These are phyloP conservation scores for Zoanthus sociatus DNA, from an alignment of 92 coral and sea anemone species.

Conservation along the genomic window DNA sequence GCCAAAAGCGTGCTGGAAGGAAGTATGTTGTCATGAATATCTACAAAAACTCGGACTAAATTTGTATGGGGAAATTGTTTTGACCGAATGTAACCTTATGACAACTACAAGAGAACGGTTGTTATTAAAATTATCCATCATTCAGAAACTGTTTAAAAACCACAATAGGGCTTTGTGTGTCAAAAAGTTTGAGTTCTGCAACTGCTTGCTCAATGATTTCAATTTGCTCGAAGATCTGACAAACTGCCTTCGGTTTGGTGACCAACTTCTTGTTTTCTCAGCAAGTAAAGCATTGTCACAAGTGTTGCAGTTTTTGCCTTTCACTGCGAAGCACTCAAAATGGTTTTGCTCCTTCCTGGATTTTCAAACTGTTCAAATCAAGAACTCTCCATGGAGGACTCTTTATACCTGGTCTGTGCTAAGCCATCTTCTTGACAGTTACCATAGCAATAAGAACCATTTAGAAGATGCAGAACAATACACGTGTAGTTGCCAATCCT, in stretches of 20 bases:
- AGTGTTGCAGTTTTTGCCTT: constrained; percentile 32
- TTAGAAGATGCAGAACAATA: background rate
- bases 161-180: constrained; percentile 39
- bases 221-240: constrained; percentile 46
- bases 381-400: constrained; percentile 56
- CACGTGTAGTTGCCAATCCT: background rate
- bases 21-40: constrained; percentile 1
- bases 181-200: constrained; percentile 46
- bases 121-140: constrained; percentile 61
- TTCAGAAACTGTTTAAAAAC: constrained; percentile 50
- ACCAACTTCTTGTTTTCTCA: constrained; percentile 74
- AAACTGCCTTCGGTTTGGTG: constrained; percentile 35
- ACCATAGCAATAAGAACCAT: background rate
- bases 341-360: constrained; percentile 29
- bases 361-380: constrained; percentile 13
- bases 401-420: constrained; percentile 61
- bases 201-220: constrained; percentile 33
- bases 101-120: constrained; percentile 27
- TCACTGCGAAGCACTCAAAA: background rate
- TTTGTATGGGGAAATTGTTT: background rate
- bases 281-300: constrained; percentile 67
- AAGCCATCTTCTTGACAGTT: constrained; percentile 35
- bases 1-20: constrained; percentile 52
- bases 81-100: background rate
- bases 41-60: constrained; percentile 18